phyloP scores from a whole-genome alignment of 2,797 vertebrate species.

The Acanthurus tractus region DNA sequence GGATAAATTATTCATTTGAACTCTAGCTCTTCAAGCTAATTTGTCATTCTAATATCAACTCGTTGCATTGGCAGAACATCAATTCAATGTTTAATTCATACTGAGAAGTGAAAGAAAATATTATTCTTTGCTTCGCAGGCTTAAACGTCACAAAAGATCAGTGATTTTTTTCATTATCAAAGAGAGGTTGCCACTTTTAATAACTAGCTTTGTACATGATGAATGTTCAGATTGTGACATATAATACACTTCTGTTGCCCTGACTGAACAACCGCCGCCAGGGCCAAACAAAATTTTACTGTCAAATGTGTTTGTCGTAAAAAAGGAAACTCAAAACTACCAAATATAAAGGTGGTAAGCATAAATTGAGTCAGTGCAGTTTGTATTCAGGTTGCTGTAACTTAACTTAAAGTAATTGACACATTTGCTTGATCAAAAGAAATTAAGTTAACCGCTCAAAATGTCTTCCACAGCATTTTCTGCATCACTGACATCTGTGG shows the following conservation, averaged over 20 bases:
- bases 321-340: too few species aligned
- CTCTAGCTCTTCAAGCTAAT: conserved; percentile 71
- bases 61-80: conserved; percentile 72
- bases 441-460: background rate
- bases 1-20: conserved; percentile 81
- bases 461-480: background rate
- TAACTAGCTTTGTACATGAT: background rate
- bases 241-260: background rate
- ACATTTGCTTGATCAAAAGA: background rate
- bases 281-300: background rate
- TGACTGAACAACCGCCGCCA: background rate
- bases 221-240: background rate
- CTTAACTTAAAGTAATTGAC: background rate
- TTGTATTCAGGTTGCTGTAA: background rate
- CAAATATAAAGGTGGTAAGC: too few species aligned
- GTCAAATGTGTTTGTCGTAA: background rate
- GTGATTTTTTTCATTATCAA: conserved; percentile 7
- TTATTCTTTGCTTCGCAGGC: conserved; percentile 27
- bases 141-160: conserved; percentile 24
- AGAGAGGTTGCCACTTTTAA: conserved; percentile 2
- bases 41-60: conserved; percentile 76
- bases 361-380: background rate
- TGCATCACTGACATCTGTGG: background rate
- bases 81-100: conserved; percentile 73
- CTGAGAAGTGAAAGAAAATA: conserved; percentile 42